phyloP scores from a whole-genome alignment of 2,113 vertebrate genomes.

The Clupea harengus region DNA sequence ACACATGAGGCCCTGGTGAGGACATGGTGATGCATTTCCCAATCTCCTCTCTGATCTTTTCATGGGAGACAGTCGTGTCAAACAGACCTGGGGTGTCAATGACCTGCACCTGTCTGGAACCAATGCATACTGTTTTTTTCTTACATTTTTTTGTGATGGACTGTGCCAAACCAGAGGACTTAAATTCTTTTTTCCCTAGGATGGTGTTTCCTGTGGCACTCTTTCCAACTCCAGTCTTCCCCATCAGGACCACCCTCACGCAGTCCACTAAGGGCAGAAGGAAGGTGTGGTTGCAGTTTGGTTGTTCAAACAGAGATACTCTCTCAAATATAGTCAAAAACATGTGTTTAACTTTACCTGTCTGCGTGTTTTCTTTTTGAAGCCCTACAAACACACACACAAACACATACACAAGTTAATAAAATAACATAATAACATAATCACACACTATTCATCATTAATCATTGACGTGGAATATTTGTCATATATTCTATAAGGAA shows the following conservation, averaged over 20 bases:
- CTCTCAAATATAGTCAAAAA: too few relatives aligned
- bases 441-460: too few relatives aligned
- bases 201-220: conserved; percentile 28
- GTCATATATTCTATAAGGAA: too few relatives aligned
- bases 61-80: background rate
- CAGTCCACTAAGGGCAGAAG: background rate
- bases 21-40: background rate
- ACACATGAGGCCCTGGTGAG: conserved; percentile 33
- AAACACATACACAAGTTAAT: too few relatives aligned
- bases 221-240: conserved; percentile 16
- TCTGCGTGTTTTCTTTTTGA: background rate
- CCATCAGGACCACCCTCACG: conserved; percentile 11
- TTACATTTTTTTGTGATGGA: background rate
- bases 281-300: too few relatives aligned
- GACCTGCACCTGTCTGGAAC: background rate
- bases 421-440: too few relatives aligned
- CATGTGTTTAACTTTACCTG: background rate
- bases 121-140: background rate
- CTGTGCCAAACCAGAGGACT: background rate
- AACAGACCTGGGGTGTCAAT: background rate
- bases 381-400: too few relatives aligned
- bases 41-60: background rate
- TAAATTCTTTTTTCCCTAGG: background rate
- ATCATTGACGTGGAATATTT: too few relatives aligned
- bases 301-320: too few relatives aligned